Evolutionary conservation across 2,888 invertebrate genomes (phyloP).

Genomic region (Globia sparganii): DNA sequence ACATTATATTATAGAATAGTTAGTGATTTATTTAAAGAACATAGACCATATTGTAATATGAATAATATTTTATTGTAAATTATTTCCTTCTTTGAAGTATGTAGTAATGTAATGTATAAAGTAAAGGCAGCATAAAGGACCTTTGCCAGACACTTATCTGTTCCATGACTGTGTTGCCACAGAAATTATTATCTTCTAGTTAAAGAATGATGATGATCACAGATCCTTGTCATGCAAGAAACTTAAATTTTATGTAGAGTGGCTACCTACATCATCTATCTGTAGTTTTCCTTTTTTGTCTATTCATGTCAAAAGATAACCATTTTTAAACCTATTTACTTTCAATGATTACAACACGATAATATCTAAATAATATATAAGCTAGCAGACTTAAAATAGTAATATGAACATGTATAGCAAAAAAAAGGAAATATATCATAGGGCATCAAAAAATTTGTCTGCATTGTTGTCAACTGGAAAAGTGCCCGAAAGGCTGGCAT

Average conservation of each 20-base stretch:
- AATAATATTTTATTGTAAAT: not conserved
- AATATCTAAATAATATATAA: not conserved
- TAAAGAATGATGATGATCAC: too few species aligned
- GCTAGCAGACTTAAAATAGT: not conserved
- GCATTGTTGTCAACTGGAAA: not conserved
- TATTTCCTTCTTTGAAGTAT: not conserved
- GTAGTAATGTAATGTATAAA: too few species aligned
- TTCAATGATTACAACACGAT: not conserved
- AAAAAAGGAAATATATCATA: not conserved
- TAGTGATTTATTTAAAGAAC: not conserved
- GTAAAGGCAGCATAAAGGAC: not conserved
- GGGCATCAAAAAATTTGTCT: not conserved
- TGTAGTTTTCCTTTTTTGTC: not conserved
- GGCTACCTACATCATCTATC: not conserved
- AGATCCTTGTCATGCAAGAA: not conserved
- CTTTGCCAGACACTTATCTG: too few species aligned
- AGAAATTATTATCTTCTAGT: not conserved
- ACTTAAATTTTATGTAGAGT: not conserved
- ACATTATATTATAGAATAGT: constrained; percentile 1
- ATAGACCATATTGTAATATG: not conserved
- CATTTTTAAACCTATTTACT: not conserved
- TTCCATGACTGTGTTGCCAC: not conserved
- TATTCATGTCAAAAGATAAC: not conserved
- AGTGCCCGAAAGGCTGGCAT: not conserved
- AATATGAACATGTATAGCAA: not conserved